phyloP scores from a whole-genome alignment of 2,113 vertebrate species.

The Hypanus sabinus region DNA sequence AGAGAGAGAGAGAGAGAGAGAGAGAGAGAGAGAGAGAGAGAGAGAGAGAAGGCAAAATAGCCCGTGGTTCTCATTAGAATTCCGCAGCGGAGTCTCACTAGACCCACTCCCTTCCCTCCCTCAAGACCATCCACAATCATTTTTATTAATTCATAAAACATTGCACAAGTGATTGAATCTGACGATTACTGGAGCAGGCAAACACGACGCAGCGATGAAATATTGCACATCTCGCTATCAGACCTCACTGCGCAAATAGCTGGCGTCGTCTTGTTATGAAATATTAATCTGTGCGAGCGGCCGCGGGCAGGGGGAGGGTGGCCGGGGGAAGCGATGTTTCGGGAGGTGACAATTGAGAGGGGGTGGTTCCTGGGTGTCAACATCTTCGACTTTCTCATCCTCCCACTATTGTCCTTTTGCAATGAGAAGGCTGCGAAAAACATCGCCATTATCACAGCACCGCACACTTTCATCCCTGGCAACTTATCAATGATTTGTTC shows the following conservation, averaged over 20 bases:
- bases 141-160: conserved; percentile 74
- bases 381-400: not conserved
- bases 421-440: not conserved
- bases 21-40: too few species aligned
- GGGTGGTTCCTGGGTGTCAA: not conserved
- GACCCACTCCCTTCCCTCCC: conserved; percentile 42
- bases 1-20: too few species aligned
- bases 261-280: conserved; percentile 50
- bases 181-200: conserved; percentile 59
- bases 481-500: not conserved
- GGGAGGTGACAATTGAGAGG: not conserved
- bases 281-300: conserved; percentile 54
- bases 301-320: not conserved
- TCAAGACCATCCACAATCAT: conserved; percentile 55
- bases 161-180: conserved; percentile 54
- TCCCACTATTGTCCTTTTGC: conserved; percentile 34
- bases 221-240: conserved; percentile 49
- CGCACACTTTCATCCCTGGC: not conserved
- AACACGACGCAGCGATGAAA: conserved; percentile 62
- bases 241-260: conserved; percentile 26
- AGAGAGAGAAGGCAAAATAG: conserved; percentile 50
- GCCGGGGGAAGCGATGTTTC: fast-evolving
- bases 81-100: conserved; percentile 46
- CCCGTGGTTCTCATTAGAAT: conserved; percentile 68
- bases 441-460: not conserved